phyloP scores from a whole-genome alignment of 2,888 invertebrate genomes.

The Platynereis dumerilii region DNA sequence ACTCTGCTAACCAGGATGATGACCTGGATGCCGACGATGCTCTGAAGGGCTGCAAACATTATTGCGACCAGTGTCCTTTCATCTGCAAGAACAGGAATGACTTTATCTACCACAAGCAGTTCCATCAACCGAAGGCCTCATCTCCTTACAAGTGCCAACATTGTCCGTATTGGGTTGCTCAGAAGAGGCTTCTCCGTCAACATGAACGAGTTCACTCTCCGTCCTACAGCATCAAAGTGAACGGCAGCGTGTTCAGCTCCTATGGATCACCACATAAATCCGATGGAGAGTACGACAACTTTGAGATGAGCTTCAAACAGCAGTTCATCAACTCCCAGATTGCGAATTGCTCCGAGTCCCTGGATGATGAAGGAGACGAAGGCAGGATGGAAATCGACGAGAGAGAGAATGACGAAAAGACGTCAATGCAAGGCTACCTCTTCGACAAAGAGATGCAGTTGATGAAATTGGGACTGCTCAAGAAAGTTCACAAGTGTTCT shows the following conservation, averaged over 20 bases:
- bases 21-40: background rate
- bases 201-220: conserved; percentile 77
- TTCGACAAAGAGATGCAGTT: conserved; percentile 60
- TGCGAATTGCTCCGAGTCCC: conserved; percentile 43
- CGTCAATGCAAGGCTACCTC: conserved; percentile 49
- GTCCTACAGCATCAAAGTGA: conserved; percentile 22
- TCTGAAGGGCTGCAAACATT: conserved; percentile 48
- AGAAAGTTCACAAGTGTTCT: conserved; percentile 84
- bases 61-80: conserved; percentile 83
- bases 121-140: conserved; percentile 75
- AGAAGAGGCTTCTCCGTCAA: conserved; percentile 79
- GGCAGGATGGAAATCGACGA: background rate
- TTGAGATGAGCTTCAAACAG: conserved; percentile 55
- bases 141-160: conserved; percentile 81
- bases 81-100: conserved; percentile 86
- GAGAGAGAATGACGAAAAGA: conserved; percentile 23
- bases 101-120: conserved; percentile 84
- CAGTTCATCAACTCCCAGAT: conserved; percentile 57
- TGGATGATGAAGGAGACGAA: background rate
- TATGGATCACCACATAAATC: conserved; percentile 50
- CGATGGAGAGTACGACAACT: conserved; percentile 41
- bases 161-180: conserved; percentile 84
- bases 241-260: conserved; percentile 10
- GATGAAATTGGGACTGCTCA: conserved; percentile 74
- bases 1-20: background rate